Percentiles rank a stretch among this genome's conserved stretches.
Conservation (phyloP, 2,113 vertebrate genomes). For the Eublepharis macularius region DNA sequence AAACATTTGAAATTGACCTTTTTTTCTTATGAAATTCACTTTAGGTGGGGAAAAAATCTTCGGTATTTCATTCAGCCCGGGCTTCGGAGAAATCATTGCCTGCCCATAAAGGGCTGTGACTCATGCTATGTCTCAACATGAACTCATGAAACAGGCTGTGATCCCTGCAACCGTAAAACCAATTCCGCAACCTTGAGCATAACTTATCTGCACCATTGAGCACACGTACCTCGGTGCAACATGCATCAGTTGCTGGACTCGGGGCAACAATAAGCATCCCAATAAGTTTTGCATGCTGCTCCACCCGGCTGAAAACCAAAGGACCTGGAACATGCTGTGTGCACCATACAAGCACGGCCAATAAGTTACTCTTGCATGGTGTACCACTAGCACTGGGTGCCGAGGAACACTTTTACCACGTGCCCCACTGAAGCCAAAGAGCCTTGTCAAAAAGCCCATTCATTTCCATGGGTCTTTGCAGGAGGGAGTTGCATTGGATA, state of each 20-base stretch:
- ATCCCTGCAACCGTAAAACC: neutral
- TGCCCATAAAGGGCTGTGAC: neutral
- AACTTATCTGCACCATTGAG: neutral
- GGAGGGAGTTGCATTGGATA: neutral
- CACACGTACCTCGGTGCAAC: neutral
- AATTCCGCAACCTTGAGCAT: neutral
- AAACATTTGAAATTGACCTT: neutral
- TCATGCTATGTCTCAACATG: neutral
- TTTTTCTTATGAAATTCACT: neutral
- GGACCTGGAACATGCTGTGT: accelerated
- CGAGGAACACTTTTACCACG: neutral
- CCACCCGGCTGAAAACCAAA: neutral
- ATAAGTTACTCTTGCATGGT: too few relatives aligned
- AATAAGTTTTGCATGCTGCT: neutral
- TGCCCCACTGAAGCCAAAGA: neutral
- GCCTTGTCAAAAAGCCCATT: neutral
- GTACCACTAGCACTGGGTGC: neutral
- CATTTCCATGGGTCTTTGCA: neutral
- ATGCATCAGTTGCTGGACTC: neutral
- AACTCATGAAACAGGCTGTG: neutral
- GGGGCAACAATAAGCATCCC: neutral
- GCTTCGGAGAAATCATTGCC: neutral
- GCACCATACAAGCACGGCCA: neutral
- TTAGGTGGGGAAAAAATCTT: neutral
- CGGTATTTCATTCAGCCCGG: neutral